phyloP scores from a whole-genome alignment of 2,113 vertebrate genomes.

The Theristicus caerulescens region DNA sequence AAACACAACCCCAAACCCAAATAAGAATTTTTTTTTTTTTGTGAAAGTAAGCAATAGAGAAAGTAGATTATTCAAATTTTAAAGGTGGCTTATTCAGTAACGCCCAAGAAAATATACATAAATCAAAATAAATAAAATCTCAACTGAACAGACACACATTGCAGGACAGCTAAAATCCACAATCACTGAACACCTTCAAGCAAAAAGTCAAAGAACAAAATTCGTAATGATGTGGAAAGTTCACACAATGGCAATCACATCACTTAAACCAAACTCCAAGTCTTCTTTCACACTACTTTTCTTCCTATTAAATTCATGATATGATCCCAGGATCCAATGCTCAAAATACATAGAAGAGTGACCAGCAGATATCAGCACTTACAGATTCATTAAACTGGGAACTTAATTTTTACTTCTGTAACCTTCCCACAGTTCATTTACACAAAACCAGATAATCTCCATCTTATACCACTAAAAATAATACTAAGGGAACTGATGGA shows the following conservation, averaged over 20 bases:
- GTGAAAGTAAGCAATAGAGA: background rate
- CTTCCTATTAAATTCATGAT: background rate
- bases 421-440: background rate
- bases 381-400: background rate
- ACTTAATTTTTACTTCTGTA: background rate
- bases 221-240: background rate
- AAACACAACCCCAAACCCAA: background rate
- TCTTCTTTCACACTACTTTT: background rate
- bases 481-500: background rate
- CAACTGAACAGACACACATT: background rate
- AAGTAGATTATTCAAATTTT: background rate
- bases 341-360: background rate
- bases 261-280: background rate
- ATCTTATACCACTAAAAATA: background rate
- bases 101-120: background rate
- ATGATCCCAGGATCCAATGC: background rate
- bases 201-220: background rate
- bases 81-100: background rate
- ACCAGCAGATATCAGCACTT: background rate
- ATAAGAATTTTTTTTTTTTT: background rate
- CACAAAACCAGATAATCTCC: background rate
- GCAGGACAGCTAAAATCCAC: background rate
- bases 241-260: background rate
- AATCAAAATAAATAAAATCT: background rate
- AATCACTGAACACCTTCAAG: background rate